Evolutionary conservation across 2,113 vertebrate species (phyloP).

Genomic region (Dunckerocampus dactyliophorus): DNA sequence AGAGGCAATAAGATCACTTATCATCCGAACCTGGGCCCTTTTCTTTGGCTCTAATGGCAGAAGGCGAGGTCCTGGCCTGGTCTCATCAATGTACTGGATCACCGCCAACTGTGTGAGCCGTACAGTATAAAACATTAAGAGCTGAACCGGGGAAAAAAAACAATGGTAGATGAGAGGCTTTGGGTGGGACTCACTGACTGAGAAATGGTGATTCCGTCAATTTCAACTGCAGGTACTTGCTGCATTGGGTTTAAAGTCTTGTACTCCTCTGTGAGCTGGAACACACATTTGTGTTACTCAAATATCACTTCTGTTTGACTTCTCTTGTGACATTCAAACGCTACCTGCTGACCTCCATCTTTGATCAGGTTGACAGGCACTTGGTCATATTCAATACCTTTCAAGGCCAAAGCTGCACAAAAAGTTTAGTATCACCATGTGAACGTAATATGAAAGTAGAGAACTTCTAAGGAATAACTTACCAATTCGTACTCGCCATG

Average conservation of each 20-base stretch:
- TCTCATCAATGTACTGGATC: constrained; percentile 94
- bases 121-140: background rate
- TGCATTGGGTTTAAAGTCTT: constrained; percentile 89
- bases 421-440: background rate
- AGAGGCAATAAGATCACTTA: constrained; percentile 82
- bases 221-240: constrained; percentile 88
- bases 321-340: background rate
- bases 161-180: background rate
- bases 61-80: constrained; percentile 76
- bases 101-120: constrained; percentile 81
- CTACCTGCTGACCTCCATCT: constrained; percentile 91
- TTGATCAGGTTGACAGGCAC: constrained; percentile 83
- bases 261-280: constrained; percentile 80
- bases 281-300: constrained; percentile 1
- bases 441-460: background rate
- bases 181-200: constrained; percentile 83
- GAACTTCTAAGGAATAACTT: constrained; percentile 49
- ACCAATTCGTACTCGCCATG: constrained; percentile 97
- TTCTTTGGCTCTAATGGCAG: constrained; percentile 83
- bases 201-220: constrained; percentile 83
- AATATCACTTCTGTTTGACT: background rate
- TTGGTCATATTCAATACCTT: constrained; percentile 85
- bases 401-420: constrained; percentile 87
- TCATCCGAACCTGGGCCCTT: constrained; percentile 84
- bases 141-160: background rate